Conservation (phyloP, 2,888 invertebrate species). For the Epirrhoe tristata region DNA sequence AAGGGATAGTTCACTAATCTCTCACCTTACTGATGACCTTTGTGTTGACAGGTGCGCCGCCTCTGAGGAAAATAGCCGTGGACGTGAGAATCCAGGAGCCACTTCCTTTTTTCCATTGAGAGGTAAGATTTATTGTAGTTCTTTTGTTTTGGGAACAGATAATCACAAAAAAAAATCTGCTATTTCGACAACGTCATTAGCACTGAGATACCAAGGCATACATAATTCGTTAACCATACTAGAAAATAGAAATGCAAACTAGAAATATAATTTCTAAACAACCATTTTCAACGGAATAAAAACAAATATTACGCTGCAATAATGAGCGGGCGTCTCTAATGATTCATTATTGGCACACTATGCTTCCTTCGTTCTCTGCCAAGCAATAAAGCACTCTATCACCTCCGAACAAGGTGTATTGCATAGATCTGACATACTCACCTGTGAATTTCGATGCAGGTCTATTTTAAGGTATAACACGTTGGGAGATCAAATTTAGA, state of each 20-base stretch:
- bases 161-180: not conserved
- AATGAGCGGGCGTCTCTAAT: conserved; percentile 11
- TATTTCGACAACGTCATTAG: too few relatives aligned
- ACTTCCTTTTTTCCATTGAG: conserved; percentile 52
- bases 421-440: conserved; percentile 16
- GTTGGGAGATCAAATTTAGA: conserved; percentile 39
- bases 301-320: conserved; percentile 5
- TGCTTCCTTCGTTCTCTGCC: conserved; percentile 35
- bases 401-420: conserved; percentile 16
- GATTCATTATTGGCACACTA: conserved; percentile 35
- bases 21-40: conserved; percentile 23
- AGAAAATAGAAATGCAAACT: not conserved
- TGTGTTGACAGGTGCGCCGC: conserved; percentile 66
- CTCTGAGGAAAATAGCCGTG: conserved; percentile 54
- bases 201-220: too few relatives aligned
- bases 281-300: not conserved
- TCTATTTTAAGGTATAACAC: conserved; percentile 38
- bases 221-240: too few relatives aligned
- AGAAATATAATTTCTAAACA: not conserved
- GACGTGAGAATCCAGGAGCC: conserved; percentile 56
- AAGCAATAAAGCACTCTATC: conserved; percentile 29
- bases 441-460: conserved; percentile 36
- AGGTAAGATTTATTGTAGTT: conserved; percentile 60
- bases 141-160: conserved; percentile 9
- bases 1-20: too few relatives aligned